Conservation (phyloP, 2,797 vertebrate species). For the Poecilia velifera region DNA sequence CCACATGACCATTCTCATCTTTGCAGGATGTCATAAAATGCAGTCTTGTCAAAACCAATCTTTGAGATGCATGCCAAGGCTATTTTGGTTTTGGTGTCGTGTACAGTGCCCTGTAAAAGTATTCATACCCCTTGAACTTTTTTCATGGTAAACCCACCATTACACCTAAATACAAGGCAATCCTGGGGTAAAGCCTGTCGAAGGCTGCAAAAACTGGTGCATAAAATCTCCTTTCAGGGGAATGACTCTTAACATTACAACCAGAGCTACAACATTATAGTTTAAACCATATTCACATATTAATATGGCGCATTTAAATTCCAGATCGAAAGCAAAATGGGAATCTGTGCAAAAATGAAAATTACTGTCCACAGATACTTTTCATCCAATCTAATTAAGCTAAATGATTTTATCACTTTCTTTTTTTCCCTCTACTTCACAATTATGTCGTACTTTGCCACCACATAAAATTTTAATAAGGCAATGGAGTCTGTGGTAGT, state of each 20-base stretch:
- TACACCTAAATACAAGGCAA: neutral
- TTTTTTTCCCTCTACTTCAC: neutral
- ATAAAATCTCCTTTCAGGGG: neutral
- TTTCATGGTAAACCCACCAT: neutral
- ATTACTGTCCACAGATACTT: neutral
- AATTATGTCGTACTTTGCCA: neutral
- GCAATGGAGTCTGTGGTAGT: neutral
- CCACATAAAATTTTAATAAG: neutral
- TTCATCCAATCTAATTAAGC: neutral
- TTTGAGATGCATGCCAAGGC: neutral
- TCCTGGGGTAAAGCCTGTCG: neutral
- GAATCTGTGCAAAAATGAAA: neutral
- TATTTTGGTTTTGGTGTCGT: neutral
- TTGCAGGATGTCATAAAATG: neutral
- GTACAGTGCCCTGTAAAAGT: neutral
- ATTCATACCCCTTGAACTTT: neutral
- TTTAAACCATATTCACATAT: neutral
- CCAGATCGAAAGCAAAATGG: neutral
- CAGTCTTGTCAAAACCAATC: neutral
- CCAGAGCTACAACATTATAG: neutral
- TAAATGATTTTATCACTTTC: neutral
- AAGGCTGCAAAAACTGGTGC: neutral
- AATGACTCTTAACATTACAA: neutral
- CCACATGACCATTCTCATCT: neutral
- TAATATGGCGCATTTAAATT: neutral